Percentiles rank a stretch among this genome's conserved stretches.
Conservation (phyloP, 92 coral and sea anemone species). For the Plumapathes pennacea region DNA sequence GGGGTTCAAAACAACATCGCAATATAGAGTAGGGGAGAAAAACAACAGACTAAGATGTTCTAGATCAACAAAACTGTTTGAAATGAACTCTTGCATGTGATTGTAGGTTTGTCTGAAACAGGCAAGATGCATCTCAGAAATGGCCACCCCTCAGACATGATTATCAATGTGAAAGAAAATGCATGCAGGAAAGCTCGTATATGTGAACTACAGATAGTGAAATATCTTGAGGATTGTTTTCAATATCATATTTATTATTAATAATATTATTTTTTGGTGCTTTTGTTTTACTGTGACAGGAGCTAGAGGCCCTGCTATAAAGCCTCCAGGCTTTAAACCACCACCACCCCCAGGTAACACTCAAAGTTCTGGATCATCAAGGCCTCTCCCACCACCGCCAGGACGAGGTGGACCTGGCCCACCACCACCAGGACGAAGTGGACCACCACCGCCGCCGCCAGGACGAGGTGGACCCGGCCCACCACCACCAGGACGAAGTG, state of each 20-base stretch:
- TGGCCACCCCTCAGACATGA: too few relatives aligned
- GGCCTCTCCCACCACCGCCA: slow-evolving; percentile 91
- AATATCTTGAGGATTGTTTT: not conserved
- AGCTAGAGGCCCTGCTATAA: slow-evolving; percentile 75
- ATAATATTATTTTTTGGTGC: not conserved
- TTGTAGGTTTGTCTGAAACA: too few relatives aligned
- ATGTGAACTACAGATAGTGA: not conserved
- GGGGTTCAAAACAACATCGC: too few relatives aligned
- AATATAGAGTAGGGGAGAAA: too few relatives aligned
- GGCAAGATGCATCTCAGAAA: too few relatives aligned
- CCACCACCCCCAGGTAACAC: slow-evolving; percentile 77
- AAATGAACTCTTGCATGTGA: too few relatives aligned
- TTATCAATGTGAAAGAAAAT: too few relatives aligned
- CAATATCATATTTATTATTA: not conserved
- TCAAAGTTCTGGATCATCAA: slow-evolving; percentile 55
- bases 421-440: slow-evolving; percentile 12
- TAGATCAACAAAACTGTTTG: too few relatives aligned
- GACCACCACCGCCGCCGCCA: slow-evolving; percentile 27
- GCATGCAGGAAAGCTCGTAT: too few relatives aligned
- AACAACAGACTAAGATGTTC: too few relatives aligned
- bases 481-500: slow-evolving; percentile 42
- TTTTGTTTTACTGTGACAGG: slow-evolving; percentile 25
- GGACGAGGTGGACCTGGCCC: slow-evolving; percentile 49
- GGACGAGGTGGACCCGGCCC: slow-evolving; percentile 36
- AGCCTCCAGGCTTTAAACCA: slow-evolving; percentile 85